Evolutionary conservation across 2,113 vertebrate species (phyloP).

Genomic region (Peromyscus leucopus): DNA sequence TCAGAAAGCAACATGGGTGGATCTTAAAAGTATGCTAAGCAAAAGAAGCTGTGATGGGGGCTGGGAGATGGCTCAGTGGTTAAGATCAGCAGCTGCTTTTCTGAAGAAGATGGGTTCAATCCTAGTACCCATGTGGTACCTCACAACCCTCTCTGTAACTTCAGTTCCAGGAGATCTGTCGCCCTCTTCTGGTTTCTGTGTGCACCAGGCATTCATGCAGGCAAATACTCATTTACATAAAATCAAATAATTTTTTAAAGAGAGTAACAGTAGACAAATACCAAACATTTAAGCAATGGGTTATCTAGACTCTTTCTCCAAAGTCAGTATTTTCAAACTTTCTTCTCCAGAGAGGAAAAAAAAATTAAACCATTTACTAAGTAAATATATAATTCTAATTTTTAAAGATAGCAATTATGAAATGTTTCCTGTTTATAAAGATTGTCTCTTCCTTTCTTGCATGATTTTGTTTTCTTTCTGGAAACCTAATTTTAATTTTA

Average conservation of each 20-base stretch:
- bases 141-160: background rate
- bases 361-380: background rate
- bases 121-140: background rate
- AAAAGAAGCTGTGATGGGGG: background rate
- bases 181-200: background rate
- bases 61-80: background rate
- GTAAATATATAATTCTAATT: background rate
- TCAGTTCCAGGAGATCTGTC: background rate
- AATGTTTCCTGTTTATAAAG: constrained; percentile 52
- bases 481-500: constrained; percentile 49
- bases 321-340: constrained; percentile 43
- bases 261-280: constrained; percentile 47
- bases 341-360: constrained; percentile 1
- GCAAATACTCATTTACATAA: background rate
- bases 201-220: background rate
- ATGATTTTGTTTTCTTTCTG: constrained; percentile 51
- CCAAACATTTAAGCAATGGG: background rate
- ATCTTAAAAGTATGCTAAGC: constrained; percentile 20
- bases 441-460: background rate
- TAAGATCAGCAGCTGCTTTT: background rate
- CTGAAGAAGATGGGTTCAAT: background rate
- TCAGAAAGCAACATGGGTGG: background rate
- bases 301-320: background rate
- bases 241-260: background rate
- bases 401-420: constrained; percentile 2